phyloP scores from a whole-genome alignment of 1,140 invertebrate species.

The Lepidurus apus region DNA sequence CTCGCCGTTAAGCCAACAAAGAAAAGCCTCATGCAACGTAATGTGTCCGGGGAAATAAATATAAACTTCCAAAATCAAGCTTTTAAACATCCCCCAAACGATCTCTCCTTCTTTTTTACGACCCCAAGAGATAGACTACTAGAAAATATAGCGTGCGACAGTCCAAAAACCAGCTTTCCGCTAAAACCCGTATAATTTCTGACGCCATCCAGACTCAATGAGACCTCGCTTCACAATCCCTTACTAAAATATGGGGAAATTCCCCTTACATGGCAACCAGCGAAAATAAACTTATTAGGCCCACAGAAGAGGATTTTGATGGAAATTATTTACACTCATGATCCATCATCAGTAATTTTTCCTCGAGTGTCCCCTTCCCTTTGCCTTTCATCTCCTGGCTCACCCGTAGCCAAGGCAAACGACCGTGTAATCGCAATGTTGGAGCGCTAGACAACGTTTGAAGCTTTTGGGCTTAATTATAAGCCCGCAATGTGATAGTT shows the following conservation, averaged over 20 bases:
- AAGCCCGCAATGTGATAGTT: constrained; percentile 9
- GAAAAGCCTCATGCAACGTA: neutral
- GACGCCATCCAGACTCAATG: no score
- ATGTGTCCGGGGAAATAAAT: neutral
- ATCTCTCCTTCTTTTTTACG: no score
- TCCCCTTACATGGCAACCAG: no score
- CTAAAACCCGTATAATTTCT: no score
- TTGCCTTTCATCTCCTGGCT: neutral
- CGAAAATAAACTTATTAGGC: no score
- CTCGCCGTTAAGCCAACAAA: neutral
- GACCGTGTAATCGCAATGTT: constrained; percentile 8
- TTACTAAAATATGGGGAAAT: no score
- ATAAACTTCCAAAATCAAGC: neutral
- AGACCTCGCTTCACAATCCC: no score
- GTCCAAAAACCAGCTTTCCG: no score
- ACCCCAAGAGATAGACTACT: no score
- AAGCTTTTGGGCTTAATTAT: neutral
- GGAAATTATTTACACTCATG: neutral
- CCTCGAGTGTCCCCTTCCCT: neutral
- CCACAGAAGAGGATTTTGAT: neutral
- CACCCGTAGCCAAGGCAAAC: neutral
- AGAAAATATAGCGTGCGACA: neutral
- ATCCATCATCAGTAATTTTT: neutral
- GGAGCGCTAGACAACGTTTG: neutral
- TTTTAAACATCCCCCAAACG: neutral